Conservation (phyloP, 2,113 vertebrate species). For the Pelmatolapia mariae region DNA sequence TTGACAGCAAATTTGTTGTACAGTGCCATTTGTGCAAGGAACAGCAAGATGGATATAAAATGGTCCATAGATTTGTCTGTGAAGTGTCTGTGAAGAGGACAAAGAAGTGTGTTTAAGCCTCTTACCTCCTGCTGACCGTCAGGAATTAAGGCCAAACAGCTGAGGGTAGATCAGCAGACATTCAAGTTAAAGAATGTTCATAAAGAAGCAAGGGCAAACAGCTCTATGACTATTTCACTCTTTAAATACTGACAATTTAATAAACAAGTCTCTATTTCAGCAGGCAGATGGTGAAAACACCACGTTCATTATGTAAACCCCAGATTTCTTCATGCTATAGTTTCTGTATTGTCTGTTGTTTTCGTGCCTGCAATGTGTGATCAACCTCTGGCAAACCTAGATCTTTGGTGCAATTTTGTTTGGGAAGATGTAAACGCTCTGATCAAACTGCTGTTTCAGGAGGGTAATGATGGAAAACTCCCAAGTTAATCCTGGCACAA, state of each 20-base stretch:
- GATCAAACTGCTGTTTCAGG: background rate
- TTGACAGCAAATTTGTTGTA: background rate
- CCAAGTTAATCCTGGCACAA: background rate
- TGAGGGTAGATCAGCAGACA: slow-evolving; percentile 25
- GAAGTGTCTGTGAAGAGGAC: background rate
- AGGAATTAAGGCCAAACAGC: slow-evolving; percentile 50
- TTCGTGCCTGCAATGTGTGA: background rate
- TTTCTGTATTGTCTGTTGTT: background rate
- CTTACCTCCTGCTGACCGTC: slow-evolving; percentile 32
- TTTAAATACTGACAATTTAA: background rate
- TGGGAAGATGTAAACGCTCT: background rate
- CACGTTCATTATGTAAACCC: background rate
- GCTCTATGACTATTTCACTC: background rate
- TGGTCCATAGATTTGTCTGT: background rate
- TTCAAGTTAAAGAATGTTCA: background rate
- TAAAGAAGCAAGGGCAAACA: background rate
- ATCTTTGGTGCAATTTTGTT: background rate
- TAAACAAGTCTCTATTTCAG: background rate
- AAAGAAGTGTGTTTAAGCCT: slow-evolving; percentile 35
- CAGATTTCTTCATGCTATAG: background rate
- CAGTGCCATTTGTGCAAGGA: background rate
- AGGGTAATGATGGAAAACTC: background rate
- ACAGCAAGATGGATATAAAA: background rate
- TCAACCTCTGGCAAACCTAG: background rate
- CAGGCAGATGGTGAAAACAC: background rate